Conservation (phyloP, 2,888 invertebrate genomes). For the Cordilura impudica region DNA sequence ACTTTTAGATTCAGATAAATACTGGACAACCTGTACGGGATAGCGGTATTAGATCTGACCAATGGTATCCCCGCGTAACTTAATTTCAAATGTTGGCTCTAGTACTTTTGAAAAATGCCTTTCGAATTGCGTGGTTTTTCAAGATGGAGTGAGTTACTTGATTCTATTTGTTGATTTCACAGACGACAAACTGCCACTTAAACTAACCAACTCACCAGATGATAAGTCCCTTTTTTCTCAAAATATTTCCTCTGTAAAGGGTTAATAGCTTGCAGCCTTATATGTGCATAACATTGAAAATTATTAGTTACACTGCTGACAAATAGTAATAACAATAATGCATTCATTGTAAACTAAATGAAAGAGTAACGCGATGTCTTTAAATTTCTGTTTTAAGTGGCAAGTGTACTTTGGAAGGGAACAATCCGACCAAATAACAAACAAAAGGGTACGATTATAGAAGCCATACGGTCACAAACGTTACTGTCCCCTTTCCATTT, state of each 20-base stretch:
- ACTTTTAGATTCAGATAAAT: too few species aligned
- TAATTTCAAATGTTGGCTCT: too few species aligned
- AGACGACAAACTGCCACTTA: too few species aligned
- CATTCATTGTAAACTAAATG: conserved; percentile 56
- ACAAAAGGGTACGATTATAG: conserved; percentile 15
- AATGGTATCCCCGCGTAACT: too few species aligned
- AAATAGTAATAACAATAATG: conserved; percentile 43
- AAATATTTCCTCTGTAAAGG: neutral
- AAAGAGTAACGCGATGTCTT: conserved; percentile 46
- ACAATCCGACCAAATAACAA: conserved; percentile 10
- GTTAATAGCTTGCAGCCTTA: conserved; percentile 27
- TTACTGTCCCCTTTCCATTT: conserved; percentile 30
- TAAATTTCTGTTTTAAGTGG: conserved; percentile 37
- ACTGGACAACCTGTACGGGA: too few species aligned
- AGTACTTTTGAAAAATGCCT: too few species aligned
- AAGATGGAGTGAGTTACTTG: too few species aligned
- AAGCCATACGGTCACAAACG: conserved; percentile 26
- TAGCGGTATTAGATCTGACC: too few species aligned
- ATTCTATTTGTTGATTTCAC: too few species aligned
- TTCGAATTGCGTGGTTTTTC: too few species aligned
- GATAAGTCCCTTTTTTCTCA: neutral
- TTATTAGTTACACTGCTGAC: conserved; percentile 47
- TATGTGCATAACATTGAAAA: conserved; percentile 31
- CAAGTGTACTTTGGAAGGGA: conserved; percentile 26
- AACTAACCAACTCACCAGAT: too few species aligned